Conservation (phyloP, 2,888 invertebrate species). For the Oegoconia quadripuncta region DNA sequence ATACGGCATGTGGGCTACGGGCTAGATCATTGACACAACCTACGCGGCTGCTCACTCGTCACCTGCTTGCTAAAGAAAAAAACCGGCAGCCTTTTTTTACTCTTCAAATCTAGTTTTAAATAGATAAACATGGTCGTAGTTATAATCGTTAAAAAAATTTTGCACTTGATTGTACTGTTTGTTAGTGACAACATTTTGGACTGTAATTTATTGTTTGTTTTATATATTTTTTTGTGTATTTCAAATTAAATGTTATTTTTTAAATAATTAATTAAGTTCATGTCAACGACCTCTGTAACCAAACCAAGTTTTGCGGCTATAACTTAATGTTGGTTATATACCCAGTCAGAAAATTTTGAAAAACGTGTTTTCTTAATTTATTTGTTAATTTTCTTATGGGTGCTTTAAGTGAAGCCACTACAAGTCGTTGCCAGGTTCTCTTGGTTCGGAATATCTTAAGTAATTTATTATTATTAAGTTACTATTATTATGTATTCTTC, state of each 20-base stretch:
- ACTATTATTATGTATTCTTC: too few species aligned
- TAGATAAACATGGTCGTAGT: slow-evolving; percentile 22
- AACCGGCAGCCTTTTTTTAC: slow-evolving; percentile 44
- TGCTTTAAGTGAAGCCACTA: too few species aligned
- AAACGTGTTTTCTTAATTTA: too few species aligned
- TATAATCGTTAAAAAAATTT: slow-evolving; percentile 22
- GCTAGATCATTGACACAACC: slow-evolving; percentile 78
- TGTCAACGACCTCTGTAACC: too few species aligned
- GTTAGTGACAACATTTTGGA: slow-evolving; percentile 45
- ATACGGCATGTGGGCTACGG: slow-evolving; percentile 74
- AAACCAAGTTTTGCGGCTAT: too few species aligned
- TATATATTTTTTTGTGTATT: not conserved
- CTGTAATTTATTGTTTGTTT: not conserved
- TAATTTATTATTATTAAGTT: too few species aligned
- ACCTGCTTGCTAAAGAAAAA: slow-evolving; percentile 66
- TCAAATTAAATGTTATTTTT: slow-evolving; percentile 27
- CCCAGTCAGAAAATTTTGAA: too few species aligned
- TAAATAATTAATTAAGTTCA: too few species aligned
- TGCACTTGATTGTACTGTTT: slow-evolving; percentile 20
- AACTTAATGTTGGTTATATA: too few species aligned
- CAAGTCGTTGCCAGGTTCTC: too few species aligned
- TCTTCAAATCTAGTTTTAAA: slow-evolving; percentile 62
- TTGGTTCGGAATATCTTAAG: too few species aligned
- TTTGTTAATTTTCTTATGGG: too few species aligned
- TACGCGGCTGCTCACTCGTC: slow-evolving; percentile 66